Conservation (phyloP, 2,113 vertebrate genomes). For the Protobothrops flavoviridis region DNA sequence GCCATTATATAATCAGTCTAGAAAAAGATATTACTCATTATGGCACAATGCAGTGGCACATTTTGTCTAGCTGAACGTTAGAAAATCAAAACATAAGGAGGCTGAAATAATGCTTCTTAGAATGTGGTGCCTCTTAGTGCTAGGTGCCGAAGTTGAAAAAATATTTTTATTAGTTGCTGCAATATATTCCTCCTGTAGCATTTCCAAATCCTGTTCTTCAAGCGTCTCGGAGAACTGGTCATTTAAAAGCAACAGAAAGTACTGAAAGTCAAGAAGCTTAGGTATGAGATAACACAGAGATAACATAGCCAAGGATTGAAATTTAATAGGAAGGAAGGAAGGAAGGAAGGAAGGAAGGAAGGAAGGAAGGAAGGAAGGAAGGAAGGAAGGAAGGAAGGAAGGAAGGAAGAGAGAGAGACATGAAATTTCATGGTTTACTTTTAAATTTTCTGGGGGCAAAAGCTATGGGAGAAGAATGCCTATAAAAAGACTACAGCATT, state of each 20-base stretch:
- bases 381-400: neutral
- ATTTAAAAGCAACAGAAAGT: neutral
- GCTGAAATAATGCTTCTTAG: neutral
- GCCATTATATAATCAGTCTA: neutral
- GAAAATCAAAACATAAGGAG: neutral
- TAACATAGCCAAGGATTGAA: neutral
- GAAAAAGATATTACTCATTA: neutral
- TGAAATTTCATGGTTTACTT: neutral
- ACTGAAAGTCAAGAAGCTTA: neutral
- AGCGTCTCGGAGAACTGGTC: neutral
- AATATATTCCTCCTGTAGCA: neutral
- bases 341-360: neutral
- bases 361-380: neutral
- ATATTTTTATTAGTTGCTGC: neutral
- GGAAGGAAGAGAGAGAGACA: neutral
- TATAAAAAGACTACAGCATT: neutral
- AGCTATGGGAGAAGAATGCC: neutral
- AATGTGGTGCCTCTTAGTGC: neutral
- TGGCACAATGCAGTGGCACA: neutral
- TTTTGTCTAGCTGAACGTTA: conserved; percentile 1
- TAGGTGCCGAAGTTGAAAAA: neutral
- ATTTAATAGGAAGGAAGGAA: neutral
- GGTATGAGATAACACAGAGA: neutral
- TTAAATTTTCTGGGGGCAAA: neutral
- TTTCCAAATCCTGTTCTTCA: neutral